These are phyloP conservation scores for Podargus strigoides DNA, from an alignment of 2,797 vertebrate genomes.

Conservation along the genomic window DNA sequence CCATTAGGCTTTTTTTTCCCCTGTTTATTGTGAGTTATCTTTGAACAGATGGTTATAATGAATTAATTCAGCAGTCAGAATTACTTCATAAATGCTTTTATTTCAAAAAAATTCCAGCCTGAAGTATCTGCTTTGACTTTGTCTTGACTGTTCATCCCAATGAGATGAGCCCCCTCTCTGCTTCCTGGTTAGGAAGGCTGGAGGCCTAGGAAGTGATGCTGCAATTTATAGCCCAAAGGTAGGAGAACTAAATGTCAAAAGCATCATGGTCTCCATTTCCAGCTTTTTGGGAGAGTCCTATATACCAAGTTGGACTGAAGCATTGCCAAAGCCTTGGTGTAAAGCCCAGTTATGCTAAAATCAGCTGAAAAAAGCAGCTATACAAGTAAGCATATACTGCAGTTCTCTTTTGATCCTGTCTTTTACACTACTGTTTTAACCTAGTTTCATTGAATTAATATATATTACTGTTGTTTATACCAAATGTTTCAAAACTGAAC, in stretches of 20 bases:
- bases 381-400: not conserved
- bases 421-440: not conserved
- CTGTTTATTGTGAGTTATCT: not conserved
- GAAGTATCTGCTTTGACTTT: not conserved
- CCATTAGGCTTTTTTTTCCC: not conserved
- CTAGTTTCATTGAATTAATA: not conserved
- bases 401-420: not conserved
- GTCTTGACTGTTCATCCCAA: not conserved
- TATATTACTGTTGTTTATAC: not conserved
- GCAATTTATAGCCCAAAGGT: not conserved
- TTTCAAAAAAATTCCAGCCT: not conserved
- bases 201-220: not conserved
- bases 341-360: not conserved
- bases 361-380: not conserved
- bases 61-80: not conserved
- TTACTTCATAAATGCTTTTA: not conserved
- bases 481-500: not conserved
- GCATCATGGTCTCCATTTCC: not conserved
- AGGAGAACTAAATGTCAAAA: not conserved
- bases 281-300: not conserved
- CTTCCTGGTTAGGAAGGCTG: not conserved
- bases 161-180: not conserved
- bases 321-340: not conserved
- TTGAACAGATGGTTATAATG: not conserved
- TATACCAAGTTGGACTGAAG: not conserved